Conservation (phyloP, 2,797 vertebrate genomes). For the Melanotaenia pygmaea region DNA sequence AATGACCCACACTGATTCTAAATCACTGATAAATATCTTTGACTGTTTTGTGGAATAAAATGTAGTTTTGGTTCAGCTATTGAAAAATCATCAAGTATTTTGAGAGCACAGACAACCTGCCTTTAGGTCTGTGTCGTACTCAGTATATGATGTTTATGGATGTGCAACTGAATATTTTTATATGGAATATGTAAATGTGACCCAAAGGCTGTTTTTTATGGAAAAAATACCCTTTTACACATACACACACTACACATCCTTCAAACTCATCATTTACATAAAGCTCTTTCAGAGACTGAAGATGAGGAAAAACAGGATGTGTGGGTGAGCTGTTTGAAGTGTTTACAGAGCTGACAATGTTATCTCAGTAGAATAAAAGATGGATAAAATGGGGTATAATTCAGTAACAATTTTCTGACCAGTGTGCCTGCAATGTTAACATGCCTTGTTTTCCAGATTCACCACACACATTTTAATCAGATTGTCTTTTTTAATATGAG, state of each 20-base stretch:
- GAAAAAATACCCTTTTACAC: background rate
- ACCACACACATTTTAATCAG: background rate
- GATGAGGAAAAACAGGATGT: background rate
- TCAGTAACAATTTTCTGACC: background rate
- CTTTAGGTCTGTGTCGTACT: conserved; percentile 15
- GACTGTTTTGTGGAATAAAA: conserved; percentile 18
- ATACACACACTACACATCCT: background rate
- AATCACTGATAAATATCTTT: conserved; percentile 26
- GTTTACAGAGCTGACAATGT: background rate
- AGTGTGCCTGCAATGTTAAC: background rate
- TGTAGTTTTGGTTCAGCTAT: conserved; percentile 9
- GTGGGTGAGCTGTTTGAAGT: conserved; percentile 1
- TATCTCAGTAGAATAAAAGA: background rate
- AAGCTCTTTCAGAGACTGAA: background rate
- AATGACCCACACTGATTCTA: background rate
- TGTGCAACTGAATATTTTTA: conserved; percentile 15
- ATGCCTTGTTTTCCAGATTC: background rate
- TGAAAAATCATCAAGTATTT: conserved; percentile 13
- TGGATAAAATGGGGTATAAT: background rate
- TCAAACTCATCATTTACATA: background rate
- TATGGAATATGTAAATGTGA: conserved; percentile 4
- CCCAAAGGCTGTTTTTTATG: background rate
- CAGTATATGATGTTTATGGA: conserved; percentile 19
- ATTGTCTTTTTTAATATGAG: background rate
- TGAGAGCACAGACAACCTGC: conserved; percentile 18